Base-by-base conservation (phyloP, 2,113 vertebrate species). In the Brienomyrus longianalis region DNA sequence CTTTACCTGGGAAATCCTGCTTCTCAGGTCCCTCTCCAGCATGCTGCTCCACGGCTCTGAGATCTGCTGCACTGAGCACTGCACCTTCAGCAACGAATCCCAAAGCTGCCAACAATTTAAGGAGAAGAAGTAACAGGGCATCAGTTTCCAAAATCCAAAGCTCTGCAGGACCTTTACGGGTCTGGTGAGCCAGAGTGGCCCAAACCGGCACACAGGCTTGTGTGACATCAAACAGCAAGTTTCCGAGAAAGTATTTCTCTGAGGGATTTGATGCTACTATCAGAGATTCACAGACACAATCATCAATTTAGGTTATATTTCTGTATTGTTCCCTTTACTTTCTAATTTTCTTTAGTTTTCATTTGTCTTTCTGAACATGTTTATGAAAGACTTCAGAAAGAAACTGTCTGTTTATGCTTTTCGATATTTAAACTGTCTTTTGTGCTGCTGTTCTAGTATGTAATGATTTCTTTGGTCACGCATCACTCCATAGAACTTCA, bases 1-100 rank as follows among this genome's bases (percentile, higher is more conserved):
- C 3, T 23, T 15, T 89, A 96, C 95, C 92, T 90, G n/a, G 27
- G 91, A 93, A 62, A 95, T 91, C 90, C 96, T 95, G 59, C 86
- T 93, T 89, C 1, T 93, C 86, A 96, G 92, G 88, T 94, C 94
- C 62, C 50, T 92, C n/a, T 80, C 89, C 85, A 95, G 86, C 1
- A 1, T 91, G 43, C 0, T 1, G 7, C 5, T 92, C 96, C 96
- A 96, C 1, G 21, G 0, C 7, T 92, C 91, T 31, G 93, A 92
- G 70, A 95, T 84, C 0, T 88, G 90, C 27, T 93, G 92, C 17
- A 94, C 51, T 5, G 92, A 93, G 86, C 93, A 87, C 15, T 95
- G 89, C 23, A 94, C 91, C 45, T 86, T 89, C 90, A 96, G 90
- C 90, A 96, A 91, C 0, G 91, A 45, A 52, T 94, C 92, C 96